phyloP scores from a whole-genome alignment of 2,888 invertebrate genomes.

The Stenotaenia linearis region DNA sequence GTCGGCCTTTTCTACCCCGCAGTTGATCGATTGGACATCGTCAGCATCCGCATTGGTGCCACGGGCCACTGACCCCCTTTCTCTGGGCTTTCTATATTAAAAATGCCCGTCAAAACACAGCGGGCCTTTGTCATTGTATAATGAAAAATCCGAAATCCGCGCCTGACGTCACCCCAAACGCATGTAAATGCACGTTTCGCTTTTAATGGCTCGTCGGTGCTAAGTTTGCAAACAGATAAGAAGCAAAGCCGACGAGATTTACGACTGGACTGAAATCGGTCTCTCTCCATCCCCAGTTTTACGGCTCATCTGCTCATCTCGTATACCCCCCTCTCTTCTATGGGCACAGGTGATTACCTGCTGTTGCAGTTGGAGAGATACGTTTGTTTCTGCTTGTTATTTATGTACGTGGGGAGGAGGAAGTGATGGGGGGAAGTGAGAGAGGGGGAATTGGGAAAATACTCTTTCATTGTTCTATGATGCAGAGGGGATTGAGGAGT shows the following conservation, averaged over 20 bases:
- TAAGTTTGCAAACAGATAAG: background rate
- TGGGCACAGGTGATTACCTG: background rate
- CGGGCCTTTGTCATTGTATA: background rate
- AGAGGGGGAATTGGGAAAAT: background rate
- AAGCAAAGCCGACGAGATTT: background rate
- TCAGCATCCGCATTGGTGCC: background rate
- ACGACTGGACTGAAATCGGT: background rate
- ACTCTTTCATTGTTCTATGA: background rate
- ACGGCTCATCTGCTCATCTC: background rate
- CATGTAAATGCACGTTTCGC: background rate
- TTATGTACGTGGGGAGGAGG: background rate
- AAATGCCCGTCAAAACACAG: background rate
- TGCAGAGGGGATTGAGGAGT: background rate
- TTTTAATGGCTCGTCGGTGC: background rate
- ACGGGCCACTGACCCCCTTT: background rate
- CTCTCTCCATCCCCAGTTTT: background rate
- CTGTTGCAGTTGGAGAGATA: background rate
- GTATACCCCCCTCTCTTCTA: background rate
- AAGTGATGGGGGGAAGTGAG: background rate
- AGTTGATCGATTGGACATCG: background rate
- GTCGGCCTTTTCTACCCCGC: background rate
- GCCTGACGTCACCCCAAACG: background rate
- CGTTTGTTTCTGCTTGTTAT: background rate
- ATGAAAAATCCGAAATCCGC: background rate
- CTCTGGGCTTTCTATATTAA: background rate